Evolutionary conservation across 1,140 invertebrate species (phyloP).

Genomic region (Bombus breviceps): DNA sequence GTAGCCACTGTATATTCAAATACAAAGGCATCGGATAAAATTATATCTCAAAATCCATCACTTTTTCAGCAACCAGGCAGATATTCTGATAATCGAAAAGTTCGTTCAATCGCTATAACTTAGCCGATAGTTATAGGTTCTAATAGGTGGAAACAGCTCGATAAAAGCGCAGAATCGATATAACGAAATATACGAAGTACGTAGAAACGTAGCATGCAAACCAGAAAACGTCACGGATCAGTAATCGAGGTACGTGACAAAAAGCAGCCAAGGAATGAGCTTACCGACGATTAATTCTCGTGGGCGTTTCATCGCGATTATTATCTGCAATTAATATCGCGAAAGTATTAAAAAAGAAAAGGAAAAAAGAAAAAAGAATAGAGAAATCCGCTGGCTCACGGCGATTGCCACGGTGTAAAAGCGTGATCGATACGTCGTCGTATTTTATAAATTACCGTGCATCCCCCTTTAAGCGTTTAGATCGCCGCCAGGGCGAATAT

Average conservation of each 20-base stretch:
- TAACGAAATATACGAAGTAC: neutral
- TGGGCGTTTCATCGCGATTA: conserved; percentile 53
- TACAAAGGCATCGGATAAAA: too few species aligned
- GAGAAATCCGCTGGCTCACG: neutral
- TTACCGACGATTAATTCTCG: conserved; percentile 38
- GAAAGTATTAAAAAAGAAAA: conserved; percentile 38
- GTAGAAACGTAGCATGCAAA: neutral
- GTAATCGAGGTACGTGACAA: conserved; percentile 21
- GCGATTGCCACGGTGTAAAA: conserved; percentile 12
- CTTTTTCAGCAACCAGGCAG: too few species aligned
- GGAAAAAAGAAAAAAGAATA: neutral
- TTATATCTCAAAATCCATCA: too few species aligned
- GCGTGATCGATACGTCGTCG: conserved; percentile 36
- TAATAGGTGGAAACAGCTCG: neutral
- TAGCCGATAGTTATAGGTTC: neutral
- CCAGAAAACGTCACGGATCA: neutral
- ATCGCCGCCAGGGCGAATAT: neutral
- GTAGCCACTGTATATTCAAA: too few species aligned
- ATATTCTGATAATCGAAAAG: neutral
- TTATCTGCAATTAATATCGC: conserved; percentile 62
- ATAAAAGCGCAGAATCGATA: neutral
- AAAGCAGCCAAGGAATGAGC: neutral
- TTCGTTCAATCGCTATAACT: neutral
- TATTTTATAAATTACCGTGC: conserved; percentile 50
- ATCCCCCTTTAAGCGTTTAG: neutral